A percentile compares a stretch with the other conserved stretches of the same genome.
Evolutionary conservation across 1,140 invertebrate genomes (phyloP).

Genomic region (Brachionus asplanchnoidis): DNA sequence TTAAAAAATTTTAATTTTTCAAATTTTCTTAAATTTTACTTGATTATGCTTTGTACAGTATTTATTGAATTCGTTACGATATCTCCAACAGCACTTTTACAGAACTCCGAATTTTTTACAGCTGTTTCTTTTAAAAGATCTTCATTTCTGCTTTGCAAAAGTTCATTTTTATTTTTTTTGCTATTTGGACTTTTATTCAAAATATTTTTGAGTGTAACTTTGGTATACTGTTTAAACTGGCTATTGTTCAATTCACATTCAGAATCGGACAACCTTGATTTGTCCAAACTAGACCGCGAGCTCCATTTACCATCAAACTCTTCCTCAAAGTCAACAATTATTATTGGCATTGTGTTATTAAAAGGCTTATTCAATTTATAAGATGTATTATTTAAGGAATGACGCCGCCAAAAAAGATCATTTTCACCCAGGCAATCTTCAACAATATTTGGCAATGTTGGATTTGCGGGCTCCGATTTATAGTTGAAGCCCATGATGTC

Average conservation of each 20-base stretch:
- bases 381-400: background rate
- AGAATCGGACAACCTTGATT: background rate
- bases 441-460: background rate
- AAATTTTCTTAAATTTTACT: background rate
- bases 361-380: background rate
- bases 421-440: background rate
- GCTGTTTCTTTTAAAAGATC: background rate
- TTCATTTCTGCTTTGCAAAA: background rate
- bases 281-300: background rate
- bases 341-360: background rate
- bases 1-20: background rate
- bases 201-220: constrained; percentile 14
- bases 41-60: background rate
- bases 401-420: background rate
- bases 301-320: background rate
- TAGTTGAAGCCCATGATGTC: background rate
- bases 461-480: background rate
- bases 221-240: constrained; percentile 28
- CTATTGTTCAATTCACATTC: background rate
- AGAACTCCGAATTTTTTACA: background rate
- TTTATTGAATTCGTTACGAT: background rate
- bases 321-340: constrained; percentile 13
- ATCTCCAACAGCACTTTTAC: background rate
- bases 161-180: background rate
- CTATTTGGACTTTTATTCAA: constrained; percentile 20